phyloP scores from a whole-genome alignment of 2,113 vertebrate species.

The Nothocercus julius region DNA sequence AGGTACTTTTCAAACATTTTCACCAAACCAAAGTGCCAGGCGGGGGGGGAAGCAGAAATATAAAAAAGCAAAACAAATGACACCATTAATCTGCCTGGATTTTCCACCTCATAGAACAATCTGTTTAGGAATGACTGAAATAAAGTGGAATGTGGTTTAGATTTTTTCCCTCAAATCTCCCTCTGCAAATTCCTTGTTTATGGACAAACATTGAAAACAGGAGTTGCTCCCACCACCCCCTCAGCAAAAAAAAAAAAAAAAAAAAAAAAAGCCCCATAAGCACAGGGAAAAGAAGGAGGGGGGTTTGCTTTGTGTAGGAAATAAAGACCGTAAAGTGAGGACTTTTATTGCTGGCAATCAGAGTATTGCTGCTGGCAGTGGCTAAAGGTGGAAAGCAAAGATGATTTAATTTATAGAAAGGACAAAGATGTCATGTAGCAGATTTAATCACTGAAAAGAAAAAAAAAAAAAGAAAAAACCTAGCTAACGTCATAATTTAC shows the following conservation, averaged over 20 bases:
- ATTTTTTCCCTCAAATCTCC: slow-evolving; percentile 22
- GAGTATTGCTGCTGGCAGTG: slow-evolving; percentile 75
- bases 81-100: slow-evolving; percentile 79
- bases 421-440: slow-evolving; percentile 87
- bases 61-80: slow-evolving; percentile 75
- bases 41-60: background rate
- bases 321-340: slow-evolving; percentile 76
- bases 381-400: slow-evolving; percentile 82
- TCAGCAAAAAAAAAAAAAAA: background rate
- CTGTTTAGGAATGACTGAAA: slow-evolving; percentile 80
- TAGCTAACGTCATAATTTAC: slow-evolving; percentile 83
- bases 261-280: background rate
- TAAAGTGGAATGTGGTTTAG: slow-evolving; percentile 69
- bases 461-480: slow-evolving; percentile 70
- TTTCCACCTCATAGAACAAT: slow-evolving; percentile 78
- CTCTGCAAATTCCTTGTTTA: slow-evolving; percentile 69
- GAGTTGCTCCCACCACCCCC: slow-evolving; percentile 20
- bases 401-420: slow-evolving; percentile 88
- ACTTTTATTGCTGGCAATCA: slow-evolving; percentile 70
- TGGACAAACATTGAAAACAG: slow-evolving; percentile 64
- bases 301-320: slow-evolving; percentile 74
- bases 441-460: slow-evolving; percentile 86
- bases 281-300: slow-evolving; percentile 12
- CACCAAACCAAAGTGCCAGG: background rate
- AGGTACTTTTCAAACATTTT: slow-evolving; percentile 60